Percentiles rank a stretch among this genome's conserved stretches.
Evolutionary conservation across 2,888 invertebrate genomes (phyloP).

Genomic region (Hypselothyrea guttata): DNA sequence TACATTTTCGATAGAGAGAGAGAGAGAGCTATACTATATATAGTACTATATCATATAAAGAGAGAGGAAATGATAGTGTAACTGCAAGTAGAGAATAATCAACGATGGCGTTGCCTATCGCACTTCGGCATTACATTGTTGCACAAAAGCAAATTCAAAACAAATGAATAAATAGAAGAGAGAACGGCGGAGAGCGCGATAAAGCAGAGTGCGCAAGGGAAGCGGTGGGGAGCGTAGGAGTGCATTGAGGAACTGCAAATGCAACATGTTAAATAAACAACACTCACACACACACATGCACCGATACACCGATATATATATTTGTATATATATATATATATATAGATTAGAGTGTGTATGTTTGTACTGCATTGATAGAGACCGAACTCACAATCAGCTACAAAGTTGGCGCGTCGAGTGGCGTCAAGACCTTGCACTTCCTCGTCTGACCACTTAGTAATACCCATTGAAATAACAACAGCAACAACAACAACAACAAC

Average conservation of each 20-base stretch:
- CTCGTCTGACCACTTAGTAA: constrained; percentile 38
- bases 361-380: constrained; percentile 23
- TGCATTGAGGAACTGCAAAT: constrained; percentile 43
- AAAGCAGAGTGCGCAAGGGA: background rate
- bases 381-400: constrained; percentile 49
- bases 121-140: constrained; percentile 45
- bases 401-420: constrained; percentile 47
- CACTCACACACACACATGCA: constrained; percentile 5
- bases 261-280: constrained; percentile 69
- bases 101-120: constrained; percentile 26
- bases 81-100: background rate
- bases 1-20: constrained; percentile 18
- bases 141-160: constrained; percentile 30
- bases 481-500: constrained; percentile 41
- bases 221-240: constrained; percentile 4
- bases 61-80: background rate
- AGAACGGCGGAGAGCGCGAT: constrained; percentile 1
- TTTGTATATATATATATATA: background rate
- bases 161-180: constrained; percentile 29
- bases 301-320: background rate
- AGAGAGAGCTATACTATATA: too few species aligned
- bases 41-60: too few species aligned
- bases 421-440: constrained; percentile 53
- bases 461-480: constrained; percentile 27
- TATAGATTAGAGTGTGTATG: background rate